Evolutionary conservation across 2,888 invertebrate species (phyloP), one percentile per base, ranked within the genome.

Genomic region (Calameuta pallipes): DNA sequence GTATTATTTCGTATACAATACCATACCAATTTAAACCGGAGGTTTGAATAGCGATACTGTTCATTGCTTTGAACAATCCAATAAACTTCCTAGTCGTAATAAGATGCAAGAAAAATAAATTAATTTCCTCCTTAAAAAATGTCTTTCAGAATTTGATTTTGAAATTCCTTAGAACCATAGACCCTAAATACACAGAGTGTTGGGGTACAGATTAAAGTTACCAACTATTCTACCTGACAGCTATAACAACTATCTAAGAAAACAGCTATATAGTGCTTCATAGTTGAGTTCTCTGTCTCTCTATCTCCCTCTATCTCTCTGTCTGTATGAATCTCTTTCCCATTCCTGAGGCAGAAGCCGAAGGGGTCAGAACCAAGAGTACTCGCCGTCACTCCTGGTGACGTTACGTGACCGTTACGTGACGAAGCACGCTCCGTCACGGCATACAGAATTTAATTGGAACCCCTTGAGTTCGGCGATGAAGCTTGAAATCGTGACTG

Each of bases 1-100:
- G 80, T 79, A 80, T 80, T 76, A 81, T 81, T 81, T 79, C 75
- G 80, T 76, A 80, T 12, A 36, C 12, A 81, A 13, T 71, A 23
- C 23, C 56, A 23, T 56, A 15, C 23, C 23, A 56, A 37, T 37
- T 15, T 15, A 37, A 56, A 23, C 23, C 9, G 56, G 23, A 6
- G 56, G 9, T 56, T 56, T 23, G 56, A 23, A 56, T 9, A 23
- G 56, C 56, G 56, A 56, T 15, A 41, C 56, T 9, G 56, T 56
- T 23, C 9, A 23, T 56, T 56, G 56, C 56, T 56, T 56, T 56
- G 23, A 23, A 56, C 56, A 9, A 9, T 9, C 2, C 56, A 56
- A 56, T 56, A 23, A 56, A 56, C 15, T 56, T 23, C 56, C 6
- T 56, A 56, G 1, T 23, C 23, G 23, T 56, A 23, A 56, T 56